Base-by-base conservation (phyloP, 2,113 vertebrate species). In the Malurus alboscapulatus region DNA sequence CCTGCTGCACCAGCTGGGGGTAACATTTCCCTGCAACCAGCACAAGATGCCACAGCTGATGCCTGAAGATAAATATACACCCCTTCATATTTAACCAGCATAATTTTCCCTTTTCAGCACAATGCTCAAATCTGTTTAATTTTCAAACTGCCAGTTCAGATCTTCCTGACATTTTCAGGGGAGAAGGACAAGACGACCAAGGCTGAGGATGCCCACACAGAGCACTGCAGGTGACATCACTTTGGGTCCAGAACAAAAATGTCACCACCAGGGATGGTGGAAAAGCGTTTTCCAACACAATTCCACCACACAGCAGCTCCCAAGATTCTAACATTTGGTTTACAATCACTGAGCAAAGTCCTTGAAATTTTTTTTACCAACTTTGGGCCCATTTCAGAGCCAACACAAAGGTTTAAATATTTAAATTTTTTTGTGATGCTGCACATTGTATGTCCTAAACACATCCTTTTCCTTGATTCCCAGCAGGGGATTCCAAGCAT, bases 361-460 rank as follows among this genome's bases (percentile, higher is more conserved):
- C 9, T 32, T 1, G 0, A 20, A 27, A 66, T 3, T 0, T 4
- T 58, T 48, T 63, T 34, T 38, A 12, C 3, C 18, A 11, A 7
- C 0, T 5, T 58, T 11, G 15, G 15, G 27, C 4, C 19, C 15
- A 1, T 40, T 54, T 40, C 34, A 20, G 10, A 15, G 34, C 44
- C 77, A 75, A 24, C 6, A 4, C 5, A 5, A 5, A n/a, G 4
- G 16, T 9, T 73, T 45, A 44, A 66, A 5, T 14, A 54, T 6
- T 5, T 1, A 26, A 87, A 74, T 5, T 4, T 36, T 36, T 62
- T 34, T 53, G 11, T 36, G 27, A 8, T 47, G 61, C 14, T 29
- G 9, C 3, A 26, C 3, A 0, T 5, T 44, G 15, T 6, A 17
- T 4, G 2, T 21, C n/a, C 45, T 29, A 67, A 57, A 21, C 5